Conservation (phyloP, 2,888 invertebrate genomes). For the Micropterix aruncella region DNA sequence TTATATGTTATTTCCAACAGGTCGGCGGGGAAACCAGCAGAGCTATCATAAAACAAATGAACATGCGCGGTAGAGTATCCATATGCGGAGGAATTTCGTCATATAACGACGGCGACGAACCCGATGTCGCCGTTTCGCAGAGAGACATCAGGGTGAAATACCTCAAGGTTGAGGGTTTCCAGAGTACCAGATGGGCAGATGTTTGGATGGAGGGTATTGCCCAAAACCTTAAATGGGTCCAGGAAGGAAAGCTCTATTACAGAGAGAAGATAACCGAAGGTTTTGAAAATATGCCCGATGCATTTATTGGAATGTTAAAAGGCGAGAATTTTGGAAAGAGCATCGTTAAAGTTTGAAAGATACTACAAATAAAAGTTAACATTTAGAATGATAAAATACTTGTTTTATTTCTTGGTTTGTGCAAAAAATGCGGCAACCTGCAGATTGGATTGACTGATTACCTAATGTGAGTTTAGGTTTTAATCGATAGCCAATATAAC, state of each 20-base stretch:
- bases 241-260: conserved; percentile 50
- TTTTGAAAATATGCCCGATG: conserved; percentile 49
- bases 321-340: conserved; percentile 55
- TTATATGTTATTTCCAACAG: no score
- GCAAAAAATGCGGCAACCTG: no score
- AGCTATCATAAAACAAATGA: conserved; percentile 46
- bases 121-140: not conserved
- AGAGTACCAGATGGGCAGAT: conserved; percentile 23
- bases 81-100: conserved; percentile 51
- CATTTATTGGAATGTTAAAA: conserved; percentile 43
- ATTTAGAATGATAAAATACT: no score
- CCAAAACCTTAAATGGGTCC: conserved; percentile 46
- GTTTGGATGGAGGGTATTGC: conserved; percentile 42
- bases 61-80: conserved; percentile 41
- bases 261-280: conserved; percentile 49
- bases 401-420: no score
- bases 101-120: conserved; percentile 37
- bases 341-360: conserved; percentile 37
- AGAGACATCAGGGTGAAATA: not conserved
- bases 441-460: no score
- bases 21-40: conserved; percentile 52
- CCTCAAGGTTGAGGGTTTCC: not conserved
- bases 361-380: no score
- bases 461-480: no score
- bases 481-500: no score